phyloP scores from a whole-genome alignment of 1,140 invertebrate species.

The Cyrtorhinus lividipennis region DNA sequence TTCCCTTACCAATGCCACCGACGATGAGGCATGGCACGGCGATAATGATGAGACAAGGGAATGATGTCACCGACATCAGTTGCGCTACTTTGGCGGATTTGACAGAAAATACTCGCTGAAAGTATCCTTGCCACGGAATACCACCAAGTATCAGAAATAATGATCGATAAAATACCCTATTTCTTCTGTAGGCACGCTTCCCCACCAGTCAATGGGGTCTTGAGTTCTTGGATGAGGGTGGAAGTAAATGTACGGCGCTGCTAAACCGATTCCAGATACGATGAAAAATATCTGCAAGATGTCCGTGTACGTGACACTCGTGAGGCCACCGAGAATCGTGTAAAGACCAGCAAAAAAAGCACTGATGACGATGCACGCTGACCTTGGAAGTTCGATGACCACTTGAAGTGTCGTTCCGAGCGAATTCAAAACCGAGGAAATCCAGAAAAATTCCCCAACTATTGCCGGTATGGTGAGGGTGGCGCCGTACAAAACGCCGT shows the following conservation, averaged over 20 bases:
- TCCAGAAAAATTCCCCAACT: constrained; percentile 68
- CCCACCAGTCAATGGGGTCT: constrained; percentile 43
- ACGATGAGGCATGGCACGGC: constrained; percentile 59
- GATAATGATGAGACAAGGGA: constrained; percentile 56
- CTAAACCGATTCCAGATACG: constrained; percentile 46
- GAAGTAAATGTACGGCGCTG: background rate
- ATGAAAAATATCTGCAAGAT: constrained; percentile 67
- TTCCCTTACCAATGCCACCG: constrained; percentile 48
- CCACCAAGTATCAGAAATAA: constrained; percentile 63
- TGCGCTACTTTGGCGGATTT: constrained; percentile 51
- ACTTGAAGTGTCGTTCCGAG: constrained; percentile 54
- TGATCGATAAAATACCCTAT: constrained; percentile 52
- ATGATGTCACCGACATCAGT: constrained; percentile 55
- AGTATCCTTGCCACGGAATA: constrained; percentile 76
- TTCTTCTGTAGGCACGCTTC: constrained; percentile 38
- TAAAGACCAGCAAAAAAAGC: constrained; percentile 54
- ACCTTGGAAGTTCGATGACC: constrained; percentile 45
- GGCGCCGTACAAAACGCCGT: constrained; percentile 60
- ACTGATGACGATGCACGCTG: constrained; percentile 46
- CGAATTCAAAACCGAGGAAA: constrained; percentile 55
- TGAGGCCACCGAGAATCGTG: constrained; percentile 63
- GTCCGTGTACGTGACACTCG: constrained; percentile 67
- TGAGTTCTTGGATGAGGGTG: constrained; percentile 29
- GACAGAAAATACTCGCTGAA: constrained; percentile 67
- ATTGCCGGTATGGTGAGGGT: constrained; percentile 64